These are phyloP conservation scores for Nothura maculosa DNA, from an alignment of 2,797 vertebrate species.

Conservation along the genomic window DNA sequence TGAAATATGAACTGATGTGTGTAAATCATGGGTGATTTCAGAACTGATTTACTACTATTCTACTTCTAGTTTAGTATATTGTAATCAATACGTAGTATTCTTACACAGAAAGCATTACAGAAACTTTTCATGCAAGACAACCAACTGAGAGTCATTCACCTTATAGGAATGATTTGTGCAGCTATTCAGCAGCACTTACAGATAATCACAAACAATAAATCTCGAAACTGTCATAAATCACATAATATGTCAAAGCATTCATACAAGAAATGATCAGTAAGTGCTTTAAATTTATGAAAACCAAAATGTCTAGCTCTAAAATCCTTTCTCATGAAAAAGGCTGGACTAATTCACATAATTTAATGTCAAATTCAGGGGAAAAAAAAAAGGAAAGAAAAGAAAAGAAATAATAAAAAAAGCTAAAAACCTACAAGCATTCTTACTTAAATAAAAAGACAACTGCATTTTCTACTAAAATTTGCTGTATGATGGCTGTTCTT, in stretches of 20 bases:
- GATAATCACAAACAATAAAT: background rate
- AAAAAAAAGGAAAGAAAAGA: background rate
- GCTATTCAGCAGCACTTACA: conserved; percentile 10
- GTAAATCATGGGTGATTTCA: conserved; percentile 2
- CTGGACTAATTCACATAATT: background rate
- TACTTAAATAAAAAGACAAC: background rate
- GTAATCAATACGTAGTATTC: background rate
- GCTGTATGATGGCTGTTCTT: background rate
- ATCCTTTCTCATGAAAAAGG: background rate
- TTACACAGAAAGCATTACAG: background rate
- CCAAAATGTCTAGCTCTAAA: background rate
- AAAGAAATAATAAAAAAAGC: no score
- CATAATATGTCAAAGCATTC: background rate
- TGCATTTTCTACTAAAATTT: background rate
- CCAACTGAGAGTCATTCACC: background rate
- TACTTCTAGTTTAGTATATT: background rate
- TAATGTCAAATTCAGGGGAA: background rate
- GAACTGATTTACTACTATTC: background rate
- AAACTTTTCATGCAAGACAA: background rate
- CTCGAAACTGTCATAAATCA: background rate
- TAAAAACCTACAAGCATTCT: background rate
- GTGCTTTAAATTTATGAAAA: background rate
- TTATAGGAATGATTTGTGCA: background rate
- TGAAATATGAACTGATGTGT: background rate
- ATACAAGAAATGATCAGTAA: background rate